phyloP scores from a whole-genome alignment of 2,113 vertebrate genomes.

The Australoheros scitulus region DNA sequence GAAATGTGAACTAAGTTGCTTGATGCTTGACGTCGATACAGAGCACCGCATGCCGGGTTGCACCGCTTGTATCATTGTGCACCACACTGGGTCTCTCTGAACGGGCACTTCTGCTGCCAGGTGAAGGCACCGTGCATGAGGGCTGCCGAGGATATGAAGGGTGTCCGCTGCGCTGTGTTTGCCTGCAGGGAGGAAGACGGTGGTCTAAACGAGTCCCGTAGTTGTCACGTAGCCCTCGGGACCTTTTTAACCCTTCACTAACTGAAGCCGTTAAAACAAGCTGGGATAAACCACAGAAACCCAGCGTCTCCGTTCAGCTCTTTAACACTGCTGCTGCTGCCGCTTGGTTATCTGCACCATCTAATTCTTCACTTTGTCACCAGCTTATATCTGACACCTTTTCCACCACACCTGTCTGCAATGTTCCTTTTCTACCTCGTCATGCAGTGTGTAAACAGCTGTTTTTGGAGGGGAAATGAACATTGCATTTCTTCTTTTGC shows the following conservation, averaged over 20 bases:
- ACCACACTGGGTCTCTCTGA: neutral
- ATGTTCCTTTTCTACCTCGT: conserved; percentile 81
- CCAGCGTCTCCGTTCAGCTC: neutral
- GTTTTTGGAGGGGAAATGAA: conserved; percentile 81
- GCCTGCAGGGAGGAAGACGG: conserved; percentile 22
- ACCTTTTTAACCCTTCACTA: conserved; percentile 22
- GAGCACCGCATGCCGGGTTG: conserved; percentile 56
- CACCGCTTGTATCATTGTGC: conserved; percentile 30
- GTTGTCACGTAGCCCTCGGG: neutral
- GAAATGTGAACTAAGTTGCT: conserved; percentile 30
- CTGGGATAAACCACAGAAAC: neutral
- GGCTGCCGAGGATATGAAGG: conserved; percentile 3
- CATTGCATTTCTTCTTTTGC: conserved; percentile 79
- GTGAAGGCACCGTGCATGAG: conserved; percentile 59
- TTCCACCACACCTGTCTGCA: conserved; percentile 57
- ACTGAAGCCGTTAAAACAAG: neutral
- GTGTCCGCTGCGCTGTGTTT: neutral
- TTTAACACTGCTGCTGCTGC: conserved; percentile 34
- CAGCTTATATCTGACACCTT: conserved; percentile 41
- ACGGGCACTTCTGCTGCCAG: conserved; percentile 8
- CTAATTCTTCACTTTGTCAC: conserved; percentile 62
- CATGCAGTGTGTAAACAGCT: neutral
- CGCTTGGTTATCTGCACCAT: conserved; percentile 34
- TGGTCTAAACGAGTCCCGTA: neutral
- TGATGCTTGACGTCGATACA: conserved; percentile 29